Conservation (phyloP, 1,140 invertebrate species). For the Musca vetustissima region DNA sequence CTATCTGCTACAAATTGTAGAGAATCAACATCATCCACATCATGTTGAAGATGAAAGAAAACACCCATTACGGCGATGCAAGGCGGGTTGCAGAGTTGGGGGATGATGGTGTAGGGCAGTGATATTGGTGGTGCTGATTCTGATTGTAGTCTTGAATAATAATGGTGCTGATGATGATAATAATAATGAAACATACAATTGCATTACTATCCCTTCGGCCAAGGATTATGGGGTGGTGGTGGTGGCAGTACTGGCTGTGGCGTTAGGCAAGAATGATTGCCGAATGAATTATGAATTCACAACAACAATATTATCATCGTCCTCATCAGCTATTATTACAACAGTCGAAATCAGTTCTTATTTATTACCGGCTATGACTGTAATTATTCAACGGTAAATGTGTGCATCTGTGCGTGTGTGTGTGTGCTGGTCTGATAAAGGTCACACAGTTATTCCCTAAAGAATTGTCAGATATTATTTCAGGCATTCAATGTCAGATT, state of each 20-base stretch:
- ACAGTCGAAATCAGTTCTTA: not conserved
- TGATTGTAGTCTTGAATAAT: not conserved
- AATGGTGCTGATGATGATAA: conserved; percentile 6
- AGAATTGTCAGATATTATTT: conserved; percentile 19
- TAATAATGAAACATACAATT: not conserved
- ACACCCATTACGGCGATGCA: not conserved
- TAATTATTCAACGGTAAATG: no score
- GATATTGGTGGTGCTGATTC: no score
- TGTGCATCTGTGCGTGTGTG: no score
- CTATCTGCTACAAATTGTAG: no score
- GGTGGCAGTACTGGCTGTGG: not conserved
- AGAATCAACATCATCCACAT: conserved; percentile 1
- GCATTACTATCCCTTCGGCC: not conserved
- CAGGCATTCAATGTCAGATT: conserved; percentile 4
- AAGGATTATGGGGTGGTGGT: not conserved
- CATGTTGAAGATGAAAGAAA: not conserved
- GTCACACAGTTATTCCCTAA: conserved; percentile 1
- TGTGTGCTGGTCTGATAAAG: not conserved
- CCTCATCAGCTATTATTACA: not conserved
- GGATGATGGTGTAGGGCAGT: not conserved
- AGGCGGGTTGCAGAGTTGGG: not conserved
- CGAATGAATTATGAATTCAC: conserved; percentile 19
- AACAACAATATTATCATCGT: no score
- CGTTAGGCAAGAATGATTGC: not conserved
- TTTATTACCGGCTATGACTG: no score